Evolutionary conservation across 2,888 invertebrate genomes (phyloP).

Genomic region (Mayetiola destructor): DNA sequence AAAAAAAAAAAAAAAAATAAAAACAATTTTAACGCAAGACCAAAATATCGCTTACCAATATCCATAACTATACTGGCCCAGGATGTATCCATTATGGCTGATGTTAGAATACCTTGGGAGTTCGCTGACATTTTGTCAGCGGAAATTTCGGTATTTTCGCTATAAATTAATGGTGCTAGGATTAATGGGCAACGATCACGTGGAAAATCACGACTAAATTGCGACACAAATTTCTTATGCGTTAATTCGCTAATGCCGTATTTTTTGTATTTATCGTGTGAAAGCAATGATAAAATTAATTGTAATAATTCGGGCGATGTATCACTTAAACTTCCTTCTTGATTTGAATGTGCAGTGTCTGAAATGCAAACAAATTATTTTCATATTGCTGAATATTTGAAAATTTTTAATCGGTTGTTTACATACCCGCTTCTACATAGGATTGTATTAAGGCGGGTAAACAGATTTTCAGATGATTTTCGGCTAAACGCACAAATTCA

Average conservation of each 20-base stretch:
- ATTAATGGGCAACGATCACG: conserved; percentile 78
- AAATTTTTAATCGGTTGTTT: too few species aligned
- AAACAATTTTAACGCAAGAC: not conserved
- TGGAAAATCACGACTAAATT: conserved; percentile 75
- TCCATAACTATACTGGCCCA: conserved; percentile 82
- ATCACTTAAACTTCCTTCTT: conserved; percentile 77
- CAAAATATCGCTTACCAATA: conserved; percentile 38
- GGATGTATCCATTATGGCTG: conserved; percentile 56
- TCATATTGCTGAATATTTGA: conserved; percentile 17
- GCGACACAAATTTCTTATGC: conserved; percentile 65
- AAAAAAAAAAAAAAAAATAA: not conserved
- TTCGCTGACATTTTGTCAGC: conserved; percentile 48
- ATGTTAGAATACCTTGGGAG: conserved; percentile 40
- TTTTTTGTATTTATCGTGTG: conserved; percentile 42
- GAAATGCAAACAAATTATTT: conserved; percentile 18
- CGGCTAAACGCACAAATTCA: conserved; percentile 58
- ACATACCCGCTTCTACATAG: conserved; percentile 64
- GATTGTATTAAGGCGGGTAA: conserved; percentile 74
- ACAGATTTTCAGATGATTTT: conserved; percentile 64
- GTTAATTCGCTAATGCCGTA: conserved; percentile 56
- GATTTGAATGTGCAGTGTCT: conserved; percentile 50
- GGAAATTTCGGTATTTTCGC: conserved; percentile 51
- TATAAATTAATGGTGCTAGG: conserved; percentile 74
- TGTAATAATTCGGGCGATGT: conserved; percentile 80
- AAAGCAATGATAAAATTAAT: conserved; percentile 52